Base-by-base conservation (phyloP, 2,888 invertebrate species). In the Mythimna vitellina region DNA sequence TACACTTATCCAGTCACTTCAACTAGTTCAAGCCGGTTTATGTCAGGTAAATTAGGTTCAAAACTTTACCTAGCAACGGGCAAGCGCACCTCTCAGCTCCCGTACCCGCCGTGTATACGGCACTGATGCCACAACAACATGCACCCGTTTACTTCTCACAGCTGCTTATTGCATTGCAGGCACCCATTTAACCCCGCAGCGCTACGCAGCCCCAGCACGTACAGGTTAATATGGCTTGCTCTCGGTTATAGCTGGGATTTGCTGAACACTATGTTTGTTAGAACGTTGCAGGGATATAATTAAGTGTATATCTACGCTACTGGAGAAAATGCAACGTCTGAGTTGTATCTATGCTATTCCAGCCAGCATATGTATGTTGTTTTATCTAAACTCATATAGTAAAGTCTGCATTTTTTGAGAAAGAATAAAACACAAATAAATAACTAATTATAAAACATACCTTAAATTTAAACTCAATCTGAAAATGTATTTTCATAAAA, bases 141-240 rank as follows among this genome's bases (percentile, higher is more conserved):
- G 68, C 63, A 56, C 53, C 64, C 56, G 69, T 57, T 64, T 29
- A 58, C 70, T 62, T 29, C 63, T n/a, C 56, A 66, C 58, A 22
- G 65, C 68, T 78, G 68, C 68, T 73, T 76, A 82, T 82, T 82
- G 76, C 80, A 42, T 54, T 49, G 32, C 57, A 68, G 78, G 70
- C 56, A 78, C 67, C 64, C 67, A 42, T 70, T 66, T 67, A 97
- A 95, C 65, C 93, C 93, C 85, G 97, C 98, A 0, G 97, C 97
- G 62, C 29, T 67, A 54, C 51, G 54, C 65, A 64, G 53, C 25
- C 54, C 38, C 22, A 29, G 51, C 42, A 65, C 62, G 65, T 79
- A 58, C 80, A 67, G 80, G 76, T 71, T 81, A 80, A 83, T 75
- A 54, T 29, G 25, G 56, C 35, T 49, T 38, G 63, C 65, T 46